These are phyloP conservation scores for Pygoscelis antarcticus DNA, from an alignment of 2,113 vertebrate species.

Conservation along the genomic window DNA sequence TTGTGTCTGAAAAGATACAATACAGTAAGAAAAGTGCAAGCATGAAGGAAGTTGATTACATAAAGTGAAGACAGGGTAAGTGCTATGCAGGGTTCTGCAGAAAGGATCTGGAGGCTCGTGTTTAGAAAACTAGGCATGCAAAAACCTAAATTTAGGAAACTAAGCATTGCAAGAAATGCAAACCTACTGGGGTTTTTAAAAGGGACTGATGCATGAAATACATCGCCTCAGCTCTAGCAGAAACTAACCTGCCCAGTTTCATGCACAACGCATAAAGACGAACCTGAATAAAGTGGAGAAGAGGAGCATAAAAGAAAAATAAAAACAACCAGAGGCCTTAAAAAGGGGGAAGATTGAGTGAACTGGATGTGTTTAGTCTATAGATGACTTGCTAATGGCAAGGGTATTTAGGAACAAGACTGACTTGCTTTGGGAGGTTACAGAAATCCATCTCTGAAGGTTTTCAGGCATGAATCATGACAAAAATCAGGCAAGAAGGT, in stretches of 20 bases:
- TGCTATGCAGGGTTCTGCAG: neutral
- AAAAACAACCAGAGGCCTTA: neutral
- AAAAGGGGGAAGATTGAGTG: neutral
- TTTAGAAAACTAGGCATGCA: neutral
- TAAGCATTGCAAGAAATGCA: neutral
- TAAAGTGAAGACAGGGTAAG: fast-evolving
- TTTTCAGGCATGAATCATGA: neutral
- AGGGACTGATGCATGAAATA: neutral
- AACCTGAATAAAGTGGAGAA: neutral
- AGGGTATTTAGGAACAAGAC: neutral
- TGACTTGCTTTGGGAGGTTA: neutral
- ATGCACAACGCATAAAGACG: fast-evolving
- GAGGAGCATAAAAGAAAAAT: neutral
- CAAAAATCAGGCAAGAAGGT: neutral
- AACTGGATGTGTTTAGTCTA: neutral
- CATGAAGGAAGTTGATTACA: neutral
- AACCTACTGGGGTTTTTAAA: neutral
- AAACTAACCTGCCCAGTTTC: neutral
- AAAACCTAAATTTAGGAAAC: neutral
- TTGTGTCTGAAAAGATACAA: neutral
- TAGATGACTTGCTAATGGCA: neutral
- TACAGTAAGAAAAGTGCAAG: neutral
- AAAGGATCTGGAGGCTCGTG: neutral
- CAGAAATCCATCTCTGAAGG: neutral
- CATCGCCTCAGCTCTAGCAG: neutral